Percentiles rank a stretch among this genome's conserved stretches.
Evolutionary conservation across 2,113 vertebrate genomes (phyloP).

Genomic region (Corythornis vintsioides): DNA sequence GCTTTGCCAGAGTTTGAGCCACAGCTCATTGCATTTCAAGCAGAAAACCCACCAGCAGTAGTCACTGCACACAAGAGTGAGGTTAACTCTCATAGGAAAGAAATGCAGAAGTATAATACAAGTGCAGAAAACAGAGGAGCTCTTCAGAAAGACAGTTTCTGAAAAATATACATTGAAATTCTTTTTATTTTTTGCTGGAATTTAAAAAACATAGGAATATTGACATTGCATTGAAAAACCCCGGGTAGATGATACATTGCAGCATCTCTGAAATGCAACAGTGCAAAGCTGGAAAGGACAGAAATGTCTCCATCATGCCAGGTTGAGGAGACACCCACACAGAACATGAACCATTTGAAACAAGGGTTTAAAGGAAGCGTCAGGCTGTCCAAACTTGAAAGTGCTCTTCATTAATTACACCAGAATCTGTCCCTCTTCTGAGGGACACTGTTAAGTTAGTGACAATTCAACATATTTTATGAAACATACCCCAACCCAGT

Average conservation of each 20-base stretch:
- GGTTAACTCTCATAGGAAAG: background rate
- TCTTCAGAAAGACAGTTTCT: conserved; percentile 64
- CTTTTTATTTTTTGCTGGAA: conserved; percentile 76
- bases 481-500: background rate
- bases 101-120: background rate
- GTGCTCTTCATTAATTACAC: conserved; percentile 45
- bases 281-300: conserved; percentile 49
- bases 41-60: background rate
- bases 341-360: conserved; percentile 36
- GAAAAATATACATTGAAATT: conserved; percentile 67
- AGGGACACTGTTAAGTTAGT: background rate
- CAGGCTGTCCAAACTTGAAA: conserved; percentile 36
- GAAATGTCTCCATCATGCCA: background rate
- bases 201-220: conserved; percentile 74
- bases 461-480: conserved; percentile 2
- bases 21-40: background rate
- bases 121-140: conserved; percentile 37
- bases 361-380: conserved; percentile 4
- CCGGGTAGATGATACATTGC: conserved; percentile 57
- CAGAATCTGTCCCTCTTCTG: conserved; percentile 26
- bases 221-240: conserved; percentile 74
- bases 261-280: conserved; percentile 62
- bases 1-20: background rate
- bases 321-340: conserved; percentile 5
- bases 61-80: background rate